A percentile compares a stretch with the other conserved stretches of the same genome.
Evolutionary conservation across 1,140 invertebrate genomes (phyloP).

Genomic region (Xylocopa sonorina): DNA sequence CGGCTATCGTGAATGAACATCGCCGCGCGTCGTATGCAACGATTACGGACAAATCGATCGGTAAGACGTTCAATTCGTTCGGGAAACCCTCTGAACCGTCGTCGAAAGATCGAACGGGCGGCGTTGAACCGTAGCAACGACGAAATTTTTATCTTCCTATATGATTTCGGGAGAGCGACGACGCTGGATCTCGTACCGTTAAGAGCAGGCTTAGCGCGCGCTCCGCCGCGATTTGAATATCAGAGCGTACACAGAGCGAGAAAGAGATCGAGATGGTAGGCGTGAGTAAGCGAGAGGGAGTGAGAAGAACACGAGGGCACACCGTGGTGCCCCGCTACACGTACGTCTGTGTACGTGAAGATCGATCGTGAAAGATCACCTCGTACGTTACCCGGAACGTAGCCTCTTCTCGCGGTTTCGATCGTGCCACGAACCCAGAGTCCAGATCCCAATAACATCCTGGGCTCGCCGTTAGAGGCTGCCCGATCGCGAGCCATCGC

Average conservation of each 20-base stretch:
- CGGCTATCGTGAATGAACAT: background rate
- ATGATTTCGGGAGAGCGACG: conserved; percentile 40
- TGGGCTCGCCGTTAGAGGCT: background rate
- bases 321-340: conserved; percentile 40
- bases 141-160: conserved; percentile 50
- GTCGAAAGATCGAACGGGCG: background rate
- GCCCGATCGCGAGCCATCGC: conserved; percentile 8
- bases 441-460: conserved; percentile 36
- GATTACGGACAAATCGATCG: conserved; percentile 2
- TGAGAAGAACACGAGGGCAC: conserved; percentile 19
- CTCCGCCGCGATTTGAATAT: conserved; percentile 65
- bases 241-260: conserved; percentile 32
- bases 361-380: conserved; percentile 79
- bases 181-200: conserved; percentile 50
- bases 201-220: conserved; percentile 54
- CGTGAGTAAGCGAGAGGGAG: background rate
- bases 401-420: conserved; percentile 49
- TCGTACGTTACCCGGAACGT: conserved; percentile 51
- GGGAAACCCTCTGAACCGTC: background rate
- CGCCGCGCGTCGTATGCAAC: too few species aligned
- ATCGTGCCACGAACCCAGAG: conserved; percentile 42
- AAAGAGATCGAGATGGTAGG: background rate
- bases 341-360: conserved; percentile 37
- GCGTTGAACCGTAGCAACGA: conserved; percentile 11
- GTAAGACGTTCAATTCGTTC: background rate